Conservation (phyloP, 2,113 vertebrate genomes). For the Myodes glareolus region DNA sequence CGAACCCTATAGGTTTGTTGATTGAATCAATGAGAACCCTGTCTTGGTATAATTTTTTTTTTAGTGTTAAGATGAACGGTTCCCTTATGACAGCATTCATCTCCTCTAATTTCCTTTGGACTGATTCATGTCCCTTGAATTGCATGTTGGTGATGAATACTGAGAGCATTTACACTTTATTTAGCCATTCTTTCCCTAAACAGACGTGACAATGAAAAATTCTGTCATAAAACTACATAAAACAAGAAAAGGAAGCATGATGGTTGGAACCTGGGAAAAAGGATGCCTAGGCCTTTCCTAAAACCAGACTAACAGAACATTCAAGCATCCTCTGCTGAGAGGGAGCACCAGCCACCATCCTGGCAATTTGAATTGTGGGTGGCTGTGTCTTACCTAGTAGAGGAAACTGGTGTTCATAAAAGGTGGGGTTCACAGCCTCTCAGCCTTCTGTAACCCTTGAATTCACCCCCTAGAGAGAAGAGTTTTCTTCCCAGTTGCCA, state of each 20-base stretch:
- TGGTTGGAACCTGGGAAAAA: not conserved
- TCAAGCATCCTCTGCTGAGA: not conserved
- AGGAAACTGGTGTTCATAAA: not conserved
- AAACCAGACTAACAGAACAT: not conserved
- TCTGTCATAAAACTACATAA: not conserved
- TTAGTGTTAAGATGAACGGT: not conserved
- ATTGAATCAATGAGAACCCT: not conserved
- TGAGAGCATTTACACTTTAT: slow-evolving; percentile 37
- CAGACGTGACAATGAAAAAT: not conserved
- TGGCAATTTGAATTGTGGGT: not conserved
- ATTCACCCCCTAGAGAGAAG: not conserved
- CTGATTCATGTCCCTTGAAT: slow-evolving; percentile 6
- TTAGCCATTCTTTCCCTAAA: slow-evolving; percentile 4
- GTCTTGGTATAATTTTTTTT: not conserved
- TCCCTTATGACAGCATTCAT: not conserved
- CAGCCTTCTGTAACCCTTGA: not conserved
- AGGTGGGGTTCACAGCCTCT: not conserved
- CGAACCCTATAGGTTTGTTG: not conserved
- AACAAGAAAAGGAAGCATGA: not conserved
- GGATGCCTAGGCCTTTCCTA: not conserved
- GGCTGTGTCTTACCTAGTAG: not conserved
- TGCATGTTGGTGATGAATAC: slow-evolving; percentile 1
- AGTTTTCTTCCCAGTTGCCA: not conserved
- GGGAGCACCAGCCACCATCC: not conserved
- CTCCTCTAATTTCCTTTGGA: slow-evolving; percentile 26